Evolutionary conservation across 2,797 vertebrate genomes (phyloP).

Genomic region (Microchirus variegatus): DNA sequence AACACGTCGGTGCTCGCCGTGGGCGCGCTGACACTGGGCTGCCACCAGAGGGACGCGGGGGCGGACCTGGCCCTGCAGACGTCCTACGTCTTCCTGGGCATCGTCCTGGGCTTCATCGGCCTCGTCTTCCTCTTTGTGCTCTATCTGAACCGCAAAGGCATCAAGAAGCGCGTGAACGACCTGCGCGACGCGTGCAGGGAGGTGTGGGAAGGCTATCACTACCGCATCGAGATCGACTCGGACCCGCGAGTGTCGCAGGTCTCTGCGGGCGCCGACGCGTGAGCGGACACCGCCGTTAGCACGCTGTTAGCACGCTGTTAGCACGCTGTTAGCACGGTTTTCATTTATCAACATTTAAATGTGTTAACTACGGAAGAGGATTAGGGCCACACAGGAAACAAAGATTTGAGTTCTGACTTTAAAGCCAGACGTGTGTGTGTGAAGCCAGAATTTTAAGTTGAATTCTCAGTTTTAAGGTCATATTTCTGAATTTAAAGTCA

Average conservation of each 20-base stretch:
- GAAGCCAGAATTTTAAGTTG: too few species aligned
- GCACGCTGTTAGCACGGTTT: too few species aligned
- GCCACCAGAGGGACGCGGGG: slow-evolving; percentile 59
- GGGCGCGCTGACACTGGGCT: slow-evolving; percentile 66
- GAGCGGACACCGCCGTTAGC: too few species aligned
- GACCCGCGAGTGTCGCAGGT: slow-evolving; percentile 80
- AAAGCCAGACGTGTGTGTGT: too few species aligned
- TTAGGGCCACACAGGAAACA: too few species aligned
- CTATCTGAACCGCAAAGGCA: slow-evolving; percentile 85
- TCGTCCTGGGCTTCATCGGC: slow-evolving; percentile 82
- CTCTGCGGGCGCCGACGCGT: slow-evolving; percentile 73
- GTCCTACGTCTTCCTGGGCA: slow-evolving; percentile 82
- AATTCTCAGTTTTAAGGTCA: too few species aligned
- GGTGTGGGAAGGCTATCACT: slow-evolving; percentile 85
- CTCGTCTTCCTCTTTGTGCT: slow-evolving; percentile 86
- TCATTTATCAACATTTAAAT: slow-evolving; percentile 44
- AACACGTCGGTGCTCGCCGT: slow-evolving; percentile 75
- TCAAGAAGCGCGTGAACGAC: slow-evolving; percentile 82
- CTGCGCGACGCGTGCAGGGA: slow-evolving; percentile 82
- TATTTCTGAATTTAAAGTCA: too few species aligned
- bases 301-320: too few species aligned
- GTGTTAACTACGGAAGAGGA: too few species aligned
- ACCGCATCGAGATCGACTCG: slow-evolving; percentile 82
- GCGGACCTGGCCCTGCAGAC: slow-evolving; percentile 80
- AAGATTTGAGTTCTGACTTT: too few species aligned